A percentile compares a stretch with the other conserved stretches of the same genome.
These are phyloP conservation scores for Oikopleura dioica DNA, from an alignment of 23 tunicate species.

Conservation along the genomic window DNA sequence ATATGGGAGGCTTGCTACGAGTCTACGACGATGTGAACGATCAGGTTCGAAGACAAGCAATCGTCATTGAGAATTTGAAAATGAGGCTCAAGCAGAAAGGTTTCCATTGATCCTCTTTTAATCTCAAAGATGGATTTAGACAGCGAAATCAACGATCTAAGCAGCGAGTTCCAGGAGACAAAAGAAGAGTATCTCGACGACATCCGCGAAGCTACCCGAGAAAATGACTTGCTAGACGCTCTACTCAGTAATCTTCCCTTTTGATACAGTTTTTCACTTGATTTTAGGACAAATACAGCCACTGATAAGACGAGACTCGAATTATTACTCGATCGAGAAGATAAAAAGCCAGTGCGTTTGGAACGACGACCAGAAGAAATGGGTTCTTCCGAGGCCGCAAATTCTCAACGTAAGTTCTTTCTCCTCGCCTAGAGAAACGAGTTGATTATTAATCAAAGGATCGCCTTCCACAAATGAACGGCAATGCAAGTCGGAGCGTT, in stretches of 20 bases:
- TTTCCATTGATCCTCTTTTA: too few relatives aligned
- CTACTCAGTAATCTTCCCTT: too few relatives aligned
- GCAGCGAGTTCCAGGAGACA: constrained; percentile 70
- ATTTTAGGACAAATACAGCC: constrained; percentile 58
- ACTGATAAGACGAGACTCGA: constrained; percentile 66
- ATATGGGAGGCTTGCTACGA: too few relatives aligned
- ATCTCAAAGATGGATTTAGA: constrained; percentile 24
- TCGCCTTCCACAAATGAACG: too few relatives aligned
- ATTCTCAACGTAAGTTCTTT: too few relatives aligned
- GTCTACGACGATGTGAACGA: neutral
- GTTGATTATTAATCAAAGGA: too few relatives aligned
- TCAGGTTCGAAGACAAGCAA: neutral
- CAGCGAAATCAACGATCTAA: constrained; percentile 85
- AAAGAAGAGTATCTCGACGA: constrained; percentile 55
- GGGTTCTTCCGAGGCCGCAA: constrained; percentile 62
- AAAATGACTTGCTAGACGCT: too few relatives aligned
- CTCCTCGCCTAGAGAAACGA: too few relatives aligned
- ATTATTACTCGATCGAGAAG: constrained; percentile 56
- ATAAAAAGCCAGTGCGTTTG: constrained; percentile 31
- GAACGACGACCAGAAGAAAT: constrained; percentile 38
- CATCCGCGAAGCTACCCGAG: too few relatives aligned
- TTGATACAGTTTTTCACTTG: too few relatives aligned
- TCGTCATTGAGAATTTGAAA: neutral
- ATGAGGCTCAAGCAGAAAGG: too few relatives aligned
- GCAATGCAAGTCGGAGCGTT: too few relatives aligned